Evolutionary conservation across 2,797 vertebrate species (phyloP), one percentile per base, ranked within the genome.

Genomic region (Molossus molossus): DNA sequence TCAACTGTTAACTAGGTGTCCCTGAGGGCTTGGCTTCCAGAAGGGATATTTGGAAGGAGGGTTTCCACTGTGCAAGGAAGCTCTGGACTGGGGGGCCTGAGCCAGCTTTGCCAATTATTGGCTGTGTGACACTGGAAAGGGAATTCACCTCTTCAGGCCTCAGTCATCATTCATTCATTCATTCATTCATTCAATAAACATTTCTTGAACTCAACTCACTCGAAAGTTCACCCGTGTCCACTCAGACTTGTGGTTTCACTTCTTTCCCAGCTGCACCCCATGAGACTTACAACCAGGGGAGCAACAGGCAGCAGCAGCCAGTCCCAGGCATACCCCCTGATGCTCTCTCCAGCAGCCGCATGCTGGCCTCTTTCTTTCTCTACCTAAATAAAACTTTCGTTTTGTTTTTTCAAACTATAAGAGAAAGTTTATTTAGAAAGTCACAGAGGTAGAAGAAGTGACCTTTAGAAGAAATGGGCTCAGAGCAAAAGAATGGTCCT

Each of bases 1-100:
- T 91, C 75, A 75, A 75, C 69, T 13, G 57, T 57, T 58, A 73
- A 70, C 21, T 23, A 79, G 69, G 58, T 79, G 67, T 75, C 60
- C 88, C 64, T 75, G 87, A 92, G 83, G 77, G 29, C 9, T 48
- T 86, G 88, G 60, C 69, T 95, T 96, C 45, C 15, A 94, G 75
- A 81, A 93, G 48, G 13, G 4, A 14, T 65, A 67, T 89, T 85
- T 84, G 53, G 64, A 90, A 94, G 58, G 62, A 85, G 37, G 40
- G 27, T 15, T 70, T 79, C 72, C 58, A 25, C 17, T 3, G 10
- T 20, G 57, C 60, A 90, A 72, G 37, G 79, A 67, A 67, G 21
- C 67, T 82, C 69, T 62, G 37, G 53, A 77, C 25, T 72, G 67
- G 5, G 65, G 25, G 15, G 1, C n/a, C 73, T 1, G 0, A 76